Conservation (phyloP, 2,888 invertebrate genomes). For the Dexiosoma caninum region DNA sequence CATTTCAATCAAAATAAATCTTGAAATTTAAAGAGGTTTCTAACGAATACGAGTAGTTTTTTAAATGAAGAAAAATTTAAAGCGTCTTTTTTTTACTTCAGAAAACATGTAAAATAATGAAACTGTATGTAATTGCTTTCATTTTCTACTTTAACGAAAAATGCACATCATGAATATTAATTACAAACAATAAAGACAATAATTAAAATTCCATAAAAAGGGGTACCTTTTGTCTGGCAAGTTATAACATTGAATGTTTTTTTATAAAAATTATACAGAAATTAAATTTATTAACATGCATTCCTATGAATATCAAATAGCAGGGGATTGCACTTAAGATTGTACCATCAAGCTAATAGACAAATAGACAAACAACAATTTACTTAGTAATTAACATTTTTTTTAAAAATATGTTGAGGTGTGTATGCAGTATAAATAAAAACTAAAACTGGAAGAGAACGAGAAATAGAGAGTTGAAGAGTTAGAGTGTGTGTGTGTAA, state of each 20-base stretch:
- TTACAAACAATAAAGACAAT: background rate
- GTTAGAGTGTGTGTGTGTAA: too few relatives aligned
- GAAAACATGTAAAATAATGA: background rate
- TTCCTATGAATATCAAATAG: slow-evolving; percentile 21
- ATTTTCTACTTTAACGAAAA: background rate
- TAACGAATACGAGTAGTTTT: too few relatives aligned
- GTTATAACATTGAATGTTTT: slow-evolving; percentile 20
- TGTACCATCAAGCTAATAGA: background rate
- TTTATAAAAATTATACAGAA: slow-evolving; percentile 31
- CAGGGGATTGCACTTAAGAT: background rate
- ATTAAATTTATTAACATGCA: slow-evolving; percentile 25
- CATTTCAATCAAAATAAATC: background rate
- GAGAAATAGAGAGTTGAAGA: background rate
- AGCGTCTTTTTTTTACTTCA: background rate
- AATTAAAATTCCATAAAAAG: background rate
- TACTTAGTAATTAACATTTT: slow-evolving; percentile 42
- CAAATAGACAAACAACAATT: background rate
- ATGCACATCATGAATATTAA: slow-evolving; percentile 53
- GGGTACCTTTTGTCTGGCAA: background rate
- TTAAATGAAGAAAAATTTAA: background rate
- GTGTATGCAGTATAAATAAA: background rate
- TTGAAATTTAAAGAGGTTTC: background rate
- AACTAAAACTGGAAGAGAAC: background rate
- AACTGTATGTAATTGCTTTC: too few relatives aligned
- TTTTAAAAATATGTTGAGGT: background rate